Percentiles rank a stretch among this genome's conserved stretches.
phyloP scores from a whole-genome alignment of 2,888 invertebrate species.

The Chloroclystis v-ata region DNA sequence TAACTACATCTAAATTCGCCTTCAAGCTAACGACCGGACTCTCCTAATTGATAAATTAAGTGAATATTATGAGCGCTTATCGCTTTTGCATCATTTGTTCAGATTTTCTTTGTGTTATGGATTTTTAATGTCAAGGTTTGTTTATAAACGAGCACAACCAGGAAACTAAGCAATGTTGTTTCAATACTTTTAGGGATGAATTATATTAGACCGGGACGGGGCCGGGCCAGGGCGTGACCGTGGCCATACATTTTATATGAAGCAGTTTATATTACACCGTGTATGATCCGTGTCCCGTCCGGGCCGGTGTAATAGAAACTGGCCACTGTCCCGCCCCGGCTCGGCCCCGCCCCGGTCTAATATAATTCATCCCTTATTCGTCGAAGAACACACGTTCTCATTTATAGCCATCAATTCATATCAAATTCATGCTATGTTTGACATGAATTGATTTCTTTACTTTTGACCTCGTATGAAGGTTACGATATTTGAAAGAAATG shows the following conservation, averaged over 20 bases:
- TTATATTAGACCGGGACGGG: too few species aligned
- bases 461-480: constrained; percentile 41
- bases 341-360: too few species aligned
- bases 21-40: constrained; percentile 45
- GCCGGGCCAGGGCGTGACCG: too few species aligned
- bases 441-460: constrained; percentile 27
- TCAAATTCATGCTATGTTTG: constrained; percentile 20
- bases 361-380: too few species aligned
- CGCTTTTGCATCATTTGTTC: not conserved
- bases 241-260: too few species aligned
- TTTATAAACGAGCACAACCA: not conserved
- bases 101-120: not conserved
- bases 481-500: constrained; percentile 49
- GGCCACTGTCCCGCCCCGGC: too few species aligned
- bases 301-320: too few species aligned
- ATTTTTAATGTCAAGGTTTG: not conserved
- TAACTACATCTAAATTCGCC: constrained; percentile 66
- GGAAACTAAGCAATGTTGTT: not conserved
- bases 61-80: not conserved
- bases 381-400: not conserved
- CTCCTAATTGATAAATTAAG: constrained; percentile 11
- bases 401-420: constrained; percentile 5
- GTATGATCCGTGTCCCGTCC: too few species aligned
- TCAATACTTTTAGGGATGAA: too few species aligned
- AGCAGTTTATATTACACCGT: too few species aligned